Conservation (phyloP, 2,888 invertebrate genomes). For the Himalopsyche tibetana region DNA sequence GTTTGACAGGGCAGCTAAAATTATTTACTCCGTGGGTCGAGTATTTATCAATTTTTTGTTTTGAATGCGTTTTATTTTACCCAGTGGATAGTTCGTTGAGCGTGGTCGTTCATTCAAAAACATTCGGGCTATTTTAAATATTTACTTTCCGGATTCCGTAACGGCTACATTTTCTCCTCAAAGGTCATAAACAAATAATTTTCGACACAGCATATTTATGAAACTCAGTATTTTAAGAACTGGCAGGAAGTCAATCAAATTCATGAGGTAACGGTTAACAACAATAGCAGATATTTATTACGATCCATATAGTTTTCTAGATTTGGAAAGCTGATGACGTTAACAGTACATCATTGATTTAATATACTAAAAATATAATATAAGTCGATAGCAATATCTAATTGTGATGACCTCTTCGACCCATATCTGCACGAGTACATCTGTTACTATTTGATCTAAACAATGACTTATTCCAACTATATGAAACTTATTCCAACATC, state of each 20-base stretch:
- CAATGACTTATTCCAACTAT: too few relatives aligned
- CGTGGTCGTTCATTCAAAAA: conserved; percentile 20
- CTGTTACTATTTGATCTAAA: too few relatives aligned
- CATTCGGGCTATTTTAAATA: conserved; percentile 14
- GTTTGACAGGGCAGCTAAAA: conserved; percentile 2
- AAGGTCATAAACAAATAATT: conserved; percentile 9
- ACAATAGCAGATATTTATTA: too few relatives aligned
- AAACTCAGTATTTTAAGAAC: conserved; percentile 8
- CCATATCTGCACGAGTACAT: too few relatives aligned
- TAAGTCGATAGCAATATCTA: too few relatives aligned
- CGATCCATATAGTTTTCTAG: too few relatives aligned
- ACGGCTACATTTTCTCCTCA: background rate
- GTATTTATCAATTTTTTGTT: background rate
- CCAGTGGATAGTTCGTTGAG: background rate
- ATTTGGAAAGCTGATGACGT: too few relatives aligned
- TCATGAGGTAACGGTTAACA: background rate
- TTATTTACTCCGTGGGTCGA: conserved; percentile 12
- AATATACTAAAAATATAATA: too few relatives aligned
- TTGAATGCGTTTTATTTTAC: background rate
- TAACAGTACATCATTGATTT: too few relatives aligned
- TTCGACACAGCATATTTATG: conserved; percentile 13
- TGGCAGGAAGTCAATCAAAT: background rate
- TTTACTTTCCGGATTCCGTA: conserved; percentile 26
- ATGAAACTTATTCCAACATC: too few relatives aligned
- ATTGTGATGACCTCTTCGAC: too few relatives aligned